Conservation (phyloP, 2,797 vertebrate genomes). For the Cirrhinus molitorella region DNA sequence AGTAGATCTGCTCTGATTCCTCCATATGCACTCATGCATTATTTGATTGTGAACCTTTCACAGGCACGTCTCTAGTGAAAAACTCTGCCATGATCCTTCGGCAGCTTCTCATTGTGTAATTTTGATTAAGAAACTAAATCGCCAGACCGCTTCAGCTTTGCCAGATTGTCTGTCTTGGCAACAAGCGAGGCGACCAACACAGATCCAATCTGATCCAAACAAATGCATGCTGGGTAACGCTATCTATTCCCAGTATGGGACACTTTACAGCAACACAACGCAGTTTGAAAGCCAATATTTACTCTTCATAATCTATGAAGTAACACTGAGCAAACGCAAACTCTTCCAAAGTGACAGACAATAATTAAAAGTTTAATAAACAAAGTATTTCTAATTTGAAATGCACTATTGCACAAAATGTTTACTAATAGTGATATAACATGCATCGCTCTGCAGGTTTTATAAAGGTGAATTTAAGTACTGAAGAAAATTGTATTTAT, state of each 20-base stretch:
- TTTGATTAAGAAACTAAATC: slow-evolving; percentile 1
- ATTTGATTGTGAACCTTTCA: not conserved
- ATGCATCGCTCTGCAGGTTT: not conserved
- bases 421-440: not conserved
- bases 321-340: not conserved
- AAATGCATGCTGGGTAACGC: slow-evolving; percentile 9
- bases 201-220: slow-evolving; percentile 2
- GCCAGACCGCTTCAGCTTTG: not conserved
- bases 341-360: not conserved
- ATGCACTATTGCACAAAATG: not conserved
- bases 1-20: not conserved
- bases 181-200: not conserved
- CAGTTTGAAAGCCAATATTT: slow-evolving; percentile 12
- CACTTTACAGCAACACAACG: not conserved
- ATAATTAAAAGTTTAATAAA: not conserved
- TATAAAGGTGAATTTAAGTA: not conserved
- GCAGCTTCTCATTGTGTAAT: not conserved
- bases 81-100: not conserved
- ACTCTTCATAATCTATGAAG: slow-evolving; percentile 17
- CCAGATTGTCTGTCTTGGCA: slow-evolving; percentile 21
- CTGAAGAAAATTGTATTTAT: no score
- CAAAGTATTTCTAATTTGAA: not conserved
- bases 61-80: not conserved
- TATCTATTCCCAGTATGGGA: not conserved
- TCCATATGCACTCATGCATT: not conserved